Evolutionary conservation across 1,140 invertebrate genomes (phyloP), one percentile per base, ranked within the genome.

Genomic region (Drosophila baimaii): DNA sequence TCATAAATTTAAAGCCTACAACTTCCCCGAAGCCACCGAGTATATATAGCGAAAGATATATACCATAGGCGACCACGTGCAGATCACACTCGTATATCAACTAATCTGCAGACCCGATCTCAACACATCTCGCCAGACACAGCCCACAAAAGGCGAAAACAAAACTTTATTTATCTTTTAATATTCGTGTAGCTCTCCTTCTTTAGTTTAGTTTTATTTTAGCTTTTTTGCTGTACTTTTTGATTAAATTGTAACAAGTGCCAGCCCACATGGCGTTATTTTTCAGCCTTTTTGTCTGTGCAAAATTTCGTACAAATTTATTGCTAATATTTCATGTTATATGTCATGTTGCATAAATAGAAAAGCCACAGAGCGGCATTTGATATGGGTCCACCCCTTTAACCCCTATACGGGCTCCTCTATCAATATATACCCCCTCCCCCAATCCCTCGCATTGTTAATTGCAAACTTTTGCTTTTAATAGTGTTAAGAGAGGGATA

Each of bases 401-500:
- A 12, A 21, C 23, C 46, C 46, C 46, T 15, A 31, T 12, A 12
- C 33, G 33, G 13, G 17, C 21, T 52, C 13, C 61, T 41, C 17
- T 33, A 27, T 12, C 69, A 69, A 79, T 73, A 80, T 64, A 63
- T 83, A 51, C 73, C 75, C 72, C 83, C 65, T 10, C 3, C 33
- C 23, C 19, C 44, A 19, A 13, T 15, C 44, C 9, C 58, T 23
- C 64, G 13, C 33, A 17, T 74, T 63, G 63, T 90, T 89, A 89
- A 89, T 89, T 89, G 84, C 80, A 81, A 89, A 89, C 85, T 89
- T 89, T 89, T 89, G 84, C 84, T 89, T 89, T 89, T 89, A 90
- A 89, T 79, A 68, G 55, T 69, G 59, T 43, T 19, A 55, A 47
- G 25, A 44, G 51, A 71, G 57, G 33, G 29, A 27, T 8, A 33